Percentiles rank a stretch among this genome's conserved stretches.
phyloP scores from a whole-genome alignment of 2,888 invertebrate species.

The Euplexia lucipara region DNA sequence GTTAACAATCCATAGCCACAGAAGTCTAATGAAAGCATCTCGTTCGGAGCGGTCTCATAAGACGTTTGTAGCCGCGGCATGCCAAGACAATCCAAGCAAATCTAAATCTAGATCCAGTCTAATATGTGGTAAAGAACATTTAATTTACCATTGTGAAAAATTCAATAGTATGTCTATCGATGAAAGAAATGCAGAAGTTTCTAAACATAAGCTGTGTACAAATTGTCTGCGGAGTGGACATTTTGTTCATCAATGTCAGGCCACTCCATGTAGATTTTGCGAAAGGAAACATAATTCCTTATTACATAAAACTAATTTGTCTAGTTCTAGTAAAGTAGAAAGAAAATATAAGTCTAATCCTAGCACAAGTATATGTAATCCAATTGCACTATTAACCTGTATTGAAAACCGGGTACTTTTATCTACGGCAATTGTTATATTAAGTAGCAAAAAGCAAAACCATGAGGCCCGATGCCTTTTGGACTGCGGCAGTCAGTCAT shows the following conservation, averaged over 20 bases:
- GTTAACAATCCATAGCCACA: no score
- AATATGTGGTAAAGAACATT: no score
- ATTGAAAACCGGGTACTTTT: not conserved
- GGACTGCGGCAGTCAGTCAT: not conserved
- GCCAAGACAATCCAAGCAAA: no score
- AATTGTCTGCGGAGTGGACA: conserved; percentile 4
- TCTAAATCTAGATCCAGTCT: no score
- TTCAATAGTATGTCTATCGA: not conserved
- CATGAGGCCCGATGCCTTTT: not conserved
- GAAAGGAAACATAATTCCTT: conserved; percentile 1
- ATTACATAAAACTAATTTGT: not conserved
- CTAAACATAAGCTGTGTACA: not conserved
- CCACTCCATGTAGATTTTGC: not conserved
- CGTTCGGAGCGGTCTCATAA: no score
- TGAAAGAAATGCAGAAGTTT: not conserved
- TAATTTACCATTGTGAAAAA: conserved; percentile 4
- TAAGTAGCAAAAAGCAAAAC: not conserved
- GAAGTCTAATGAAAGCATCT: no score
- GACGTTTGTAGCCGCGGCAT: no score
- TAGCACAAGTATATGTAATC: not conserved
- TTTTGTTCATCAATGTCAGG: not conserved
- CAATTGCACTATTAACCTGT: conserved; percentile 2
- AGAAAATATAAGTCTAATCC: not conserved
- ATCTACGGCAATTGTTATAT: not conserved
- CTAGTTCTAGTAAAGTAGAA: not conserved